phyloP scores from a whole-genome alignment of 2,797 vertebrate genomes.

The Buceros bicornis region DNA sequence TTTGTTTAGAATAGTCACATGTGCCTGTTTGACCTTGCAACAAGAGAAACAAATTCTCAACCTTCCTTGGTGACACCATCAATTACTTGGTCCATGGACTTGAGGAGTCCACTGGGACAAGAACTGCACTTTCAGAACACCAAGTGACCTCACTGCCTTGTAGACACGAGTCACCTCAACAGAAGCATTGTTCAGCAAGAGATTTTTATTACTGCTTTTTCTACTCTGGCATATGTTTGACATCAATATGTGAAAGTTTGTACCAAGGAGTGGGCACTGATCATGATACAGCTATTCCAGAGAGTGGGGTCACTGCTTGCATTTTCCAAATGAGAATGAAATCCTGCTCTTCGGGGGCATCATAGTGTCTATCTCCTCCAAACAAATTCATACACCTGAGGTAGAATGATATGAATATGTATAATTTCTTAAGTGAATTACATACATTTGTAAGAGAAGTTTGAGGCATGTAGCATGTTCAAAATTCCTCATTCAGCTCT shows the following conservation, averaged over 20 bases:
- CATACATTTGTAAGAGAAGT: conserved; percentile 12
- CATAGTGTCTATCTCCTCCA: background rate
- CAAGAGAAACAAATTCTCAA: background rate
- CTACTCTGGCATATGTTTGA: background rate
- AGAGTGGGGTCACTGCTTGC: background rate
- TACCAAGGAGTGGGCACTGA: background rate
- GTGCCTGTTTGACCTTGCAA: background rate
- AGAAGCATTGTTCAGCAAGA: background rate
- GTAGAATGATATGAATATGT: conserved; percentile 8
- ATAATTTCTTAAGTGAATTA: background rate
- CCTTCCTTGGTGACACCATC: background rate
- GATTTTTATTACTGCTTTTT: background rate
- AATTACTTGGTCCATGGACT: background rate
- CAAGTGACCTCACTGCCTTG: fast-evolving
- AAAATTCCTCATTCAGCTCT: background rate
- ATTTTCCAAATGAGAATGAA: conserved; percentile 36
- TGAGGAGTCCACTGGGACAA: background rate
- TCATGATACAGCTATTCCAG: background rate
- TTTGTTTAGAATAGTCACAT: background rate
- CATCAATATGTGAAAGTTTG: conserved; percentile 13
- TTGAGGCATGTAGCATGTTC: background rate
- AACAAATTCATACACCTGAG: background rate
- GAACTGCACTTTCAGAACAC: background rate
- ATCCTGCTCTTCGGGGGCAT: background rate
- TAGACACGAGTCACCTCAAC: background rate